Base-by-base conservation (phyloP, 1,140 invertebrate species). In the Laodelphax striatellus region DNA sequence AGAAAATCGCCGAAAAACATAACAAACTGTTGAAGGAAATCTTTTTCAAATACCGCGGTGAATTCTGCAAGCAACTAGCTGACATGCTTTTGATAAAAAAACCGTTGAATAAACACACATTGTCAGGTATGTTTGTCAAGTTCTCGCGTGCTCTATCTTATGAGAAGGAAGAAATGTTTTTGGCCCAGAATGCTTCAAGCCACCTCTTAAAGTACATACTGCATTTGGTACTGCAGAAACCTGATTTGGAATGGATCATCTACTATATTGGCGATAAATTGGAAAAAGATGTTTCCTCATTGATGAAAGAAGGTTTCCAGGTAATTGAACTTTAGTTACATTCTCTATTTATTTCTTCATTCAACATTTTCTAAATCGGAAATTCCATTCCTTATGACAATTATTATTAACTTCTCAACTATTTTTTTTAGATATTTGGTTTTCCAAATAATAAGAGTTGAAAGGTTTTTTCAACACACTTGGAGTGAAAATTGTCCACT, bases 21-120 rank as follows among this genome's bases (percentile, higher is more conserved):
- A 63, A 65, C 46, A 52, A 59, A 22, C 63, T 55, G 24, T 52
- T 66, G 22, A 52, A 58, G 42, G 60, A 63, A 31, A 38, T 68
- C 14, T 68, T 63, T 59, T 57, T 58, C 57, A 62, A 64, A 6
- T 68, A 62, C 58, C 62, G 66, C 55, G 61, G 59, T 55, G 63
- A 66, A 56, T 52, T 68, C 1, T 62, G 53, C 55, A 60, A 66
- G 38, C 62, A 65, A 31, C 41, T 22, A 16, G 41, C 24, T 22
- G n/a, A 22, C 22, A 19, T n/a, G 16, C 57, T 44, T 6, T 16
- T 58, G 13, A 17, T 46, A 17, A 58, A 50, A 22, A 17, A 50
- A 38, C 17, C 57, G 52, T 17, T 61, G 34, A 62, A 62, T 62
- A 13, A 22, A 50, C 0, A 58, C 34, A 41, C 56, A 52, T 54